These are phyloP conservation scores for Hiodon tergisus DNA, from an alignment of 2,113 vertebrate species.

Conservation along the genomic window DNA sequence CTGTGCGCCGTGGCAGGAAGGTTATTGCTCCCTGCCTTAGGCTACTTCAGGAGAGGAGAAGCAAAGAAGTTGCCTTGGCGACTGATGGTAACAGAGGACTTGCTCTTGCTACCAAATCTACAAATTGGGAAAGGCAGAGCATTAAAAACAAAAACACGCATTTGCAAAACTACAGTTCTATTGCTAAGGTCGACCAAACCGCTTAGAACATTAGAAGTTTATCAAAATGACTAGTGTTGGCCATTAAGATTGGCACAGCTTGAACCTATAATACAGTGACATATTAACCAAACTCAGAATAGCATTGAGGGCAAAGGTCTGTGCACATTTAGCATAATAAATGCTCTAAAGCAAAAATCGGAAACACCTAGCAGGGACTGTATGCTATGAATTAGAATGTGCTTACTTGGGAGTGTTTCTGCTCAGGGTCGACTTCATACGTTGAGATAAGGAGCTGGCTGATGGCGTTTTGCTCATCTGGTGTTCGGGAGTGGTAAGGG, in stretches of 20 bases:
- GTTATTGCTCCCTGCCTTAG: slow-evolving; percentile 17
- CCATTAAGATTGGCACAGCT: background rate
- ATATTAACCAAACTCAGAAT: background rate
- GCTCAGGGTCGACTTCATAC: slow-evolving; percentile 77
- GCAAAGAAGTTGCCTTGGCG: slow-evolving; percentile 85
- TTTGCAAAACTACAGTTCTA: background rate
- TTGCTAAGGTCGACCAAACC: background rate
- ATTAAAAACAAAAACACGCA: background rate
- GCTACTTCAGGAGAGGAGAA: slow-evolving; percentile 82
- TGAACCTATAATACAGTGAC: slow-evolving; percentile 3
- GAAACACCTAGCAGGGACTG: no score
- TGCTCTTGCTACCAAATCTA: slow-evolving; percentile 90
- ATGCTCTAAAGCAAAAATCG: no score
- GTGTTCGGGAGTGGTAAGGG: slow-evolving; percentile 88
- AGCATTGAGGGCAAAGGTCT: slow-evolving; percentile 7
- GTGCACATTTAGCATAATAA: background rate
- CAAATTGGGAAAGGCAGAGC: slow-evolving; percentile 19
- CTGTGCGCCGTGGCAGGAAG: background rate
- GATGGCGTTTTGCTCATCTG: slow-evolving; percentile 86
- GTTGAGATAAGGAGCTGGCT: slow-evolving; percentile 85
- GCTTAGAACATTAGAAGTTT: background rate
- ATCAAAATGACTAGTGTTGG: background rate
- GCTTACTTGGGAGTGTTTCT: slow-evolving; percentile 83
- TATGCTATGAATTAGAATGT: background rate
- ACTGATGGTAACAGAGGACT: slow-evolving; percentile 65